Conservation (phyloP, 1,140 invertebrate genomes). For the Triops longicaudatus region DNA sequence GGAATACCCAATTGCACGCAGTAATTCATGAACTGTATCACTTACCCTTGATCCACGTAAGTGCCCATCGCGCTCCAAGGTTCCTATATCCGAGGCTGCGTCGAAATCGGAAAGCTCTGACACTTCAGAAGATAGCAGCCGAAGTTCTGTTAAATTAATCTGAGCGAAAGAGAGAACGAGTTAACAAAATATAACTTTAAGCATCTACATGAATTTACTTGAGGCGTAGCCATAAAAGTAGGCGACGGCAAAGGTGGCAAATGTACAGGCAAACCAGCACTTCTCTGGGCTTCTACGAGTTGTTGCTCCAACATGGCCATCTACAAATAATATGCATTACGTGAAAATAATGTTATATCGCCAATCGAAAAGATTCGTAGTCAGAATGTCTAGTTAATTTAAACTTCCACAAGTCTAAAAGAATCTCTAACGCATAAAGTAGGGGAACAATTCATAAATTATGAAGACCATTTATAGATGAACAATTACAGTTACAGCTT, state of each 20-base stretch:
- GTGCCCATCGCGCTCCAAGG: conserved; percentile 55
- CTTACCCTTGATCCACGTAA: neutral
- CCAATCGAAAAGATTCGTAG: too few species aligned
- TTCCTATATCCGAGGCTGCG: conserved; percentile 57
- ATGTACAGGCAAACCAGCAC: conserved; percentile 68
- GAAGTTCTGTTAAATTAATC: conserved; percentile 44
- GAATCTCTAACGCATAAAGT: too few species aligned
- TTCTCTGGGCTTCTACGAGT: conserved; percentile 70
- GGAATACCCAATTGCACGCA: neutral
- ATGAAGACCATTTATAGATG: too few species aligned
- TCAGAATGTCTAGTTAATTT: too few species aligned
- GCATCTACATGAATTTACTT: conserved; percentile 22
- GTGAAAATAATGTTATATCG: too few species aligned
- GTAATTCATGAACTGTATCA: neutral
- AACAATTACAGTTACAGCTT: too few species aligned
- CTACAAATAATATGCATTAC: conserved; percentile 38
- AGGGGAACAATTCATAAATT: too few species aligned
- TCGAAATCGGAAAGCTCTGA: conserved; percentile 61
- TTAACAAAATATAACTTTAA: neutral
- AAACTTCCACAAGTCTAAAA: too few species aligned
- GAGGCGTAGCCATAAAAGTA: conserved; percentile 27
- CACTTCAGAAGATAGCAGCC: conserved; percentile 60
- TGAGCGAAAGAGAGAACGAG: neutral
- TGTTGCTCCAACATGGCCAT: conserved; percentile 59
- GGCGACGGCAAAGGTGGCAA: conserved; percentile 32